These are phyloP conservation scores for Gallinago stenura DNA, from an alignment of 2,797 vertebrate genomes.

Conservation along the genomic window DNA sequence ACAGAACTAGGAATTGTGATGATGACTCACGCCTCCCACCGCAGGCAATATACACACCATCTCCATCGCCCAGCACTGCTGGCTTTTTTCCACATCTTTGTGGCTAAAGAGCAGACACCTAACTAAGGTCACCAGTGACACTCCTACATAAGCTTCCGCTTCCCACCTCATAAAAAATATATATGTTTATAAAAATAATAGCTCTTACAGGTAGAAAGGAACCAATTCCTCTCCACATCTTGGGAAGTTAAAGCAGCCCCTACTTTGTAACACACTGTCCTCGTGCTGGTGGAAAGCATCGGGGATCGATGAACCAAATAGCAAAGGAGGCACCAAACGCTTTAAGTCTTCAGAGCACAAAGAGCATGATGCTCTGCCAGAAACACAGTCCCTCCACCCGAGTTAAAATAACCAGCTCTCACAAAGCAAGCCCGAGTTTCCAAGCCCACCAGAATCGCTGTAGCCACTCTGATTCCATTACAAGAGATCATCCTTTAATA, in stretches of 20 bases:
- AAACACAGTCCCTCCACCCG: neutral
- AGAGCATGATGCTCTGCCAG: neutral
- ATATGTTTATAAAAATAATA: neutral
- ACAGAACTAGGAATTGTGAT: neutral
- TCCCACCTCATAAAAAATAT: neutral
- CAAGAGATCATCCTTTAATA: neutral
- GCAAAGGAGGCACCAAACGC: neutral
- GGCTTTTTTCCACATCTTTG: neutral
- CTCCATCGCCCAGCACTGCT: rapidly evolving
- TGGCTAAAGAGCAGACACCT: neutral
- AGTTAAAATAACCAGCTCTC: neutral
- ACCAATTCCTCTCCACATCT: neutral
- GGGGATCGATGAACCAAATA: neutral
- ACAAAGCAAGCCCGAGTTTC: neutral
- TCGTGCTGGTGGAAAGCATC: neutral
- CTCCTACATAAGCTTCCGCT: neutral
- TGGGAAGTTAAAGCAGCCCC: neutral
- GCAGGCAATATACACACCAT: neutral
- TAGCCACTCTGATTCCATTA: neutral
- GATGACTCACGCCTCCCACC: neutral
- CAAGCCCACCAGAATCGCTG: neutral
- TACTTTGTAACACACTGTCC: neutral
- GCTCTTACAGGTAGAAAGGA: neutral
- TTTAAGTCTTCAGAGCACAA: neutral
- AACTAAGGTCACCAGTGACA: neutral